phyloP scores from a whole-genome alignment of 2,888 invertebrate genomes.

The Drosophila robusta region DNA sequence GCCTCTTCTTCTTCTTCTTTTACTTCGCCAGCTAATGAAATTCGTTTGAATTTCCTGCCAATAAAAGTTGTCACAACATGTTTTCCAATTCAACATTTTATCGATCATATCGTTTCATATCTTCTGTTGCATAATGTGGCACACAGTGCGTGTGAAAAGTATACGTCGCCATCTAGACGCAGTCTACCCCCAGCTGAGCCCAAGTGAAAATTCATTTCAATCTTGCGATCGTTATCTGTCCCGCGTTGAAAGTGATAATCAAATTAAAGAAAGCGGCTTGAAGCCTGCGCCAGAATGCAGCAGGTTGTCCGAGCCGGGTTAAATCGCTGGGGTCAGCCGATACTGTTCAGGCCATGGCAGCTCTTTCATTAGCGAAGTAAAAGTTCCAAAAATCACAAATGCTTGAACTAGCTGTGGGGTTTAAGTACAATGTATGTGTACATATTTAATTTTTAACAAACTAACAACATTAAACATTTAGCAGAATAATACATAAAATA shows the following conservation, averaged over 20 bases:
- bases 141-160: conserved; percentile 54
- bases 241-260: conserved; percentile 23
- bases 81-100: conserved; percentile 24
- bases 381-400: too few species aligned
- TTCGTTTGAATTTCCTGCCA: conserved; percentile 47
- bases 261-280: conserved; percentile 9
- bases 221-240: conserved; percentile 28
- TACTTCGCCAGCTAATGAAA: conserved; percentile 32
- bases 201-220: conserved; percentile 39
- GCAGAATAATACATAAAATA: too few species aligned
- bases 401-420: too few species aligned
- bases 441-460: too few species aligned
- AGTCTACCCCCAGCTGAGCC: conserved; percentile 13
- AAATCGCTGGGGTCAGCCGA: not conserved
- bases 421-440: too few species aligned
- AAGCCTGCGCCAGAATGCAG: too few species aligned
- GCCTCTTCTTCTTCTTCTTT: not conserved
- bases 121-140: conserved; percentile 36
- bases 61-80: conserved; percentile 43
- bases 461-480: too few species aligned
- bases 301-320: not conserved
- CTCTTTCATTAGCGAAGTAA: too few species aligned
- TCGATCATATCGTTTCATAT: conserved; percentile 22
- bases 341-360: too few species aligned
- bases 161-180: conserved; percentile 24